Evolutionary conservation across 2,797 vertebrate species (phyloP), one percentile per base, ranked within the genome.

Genomic region (Parambassis ranga): DNA sequence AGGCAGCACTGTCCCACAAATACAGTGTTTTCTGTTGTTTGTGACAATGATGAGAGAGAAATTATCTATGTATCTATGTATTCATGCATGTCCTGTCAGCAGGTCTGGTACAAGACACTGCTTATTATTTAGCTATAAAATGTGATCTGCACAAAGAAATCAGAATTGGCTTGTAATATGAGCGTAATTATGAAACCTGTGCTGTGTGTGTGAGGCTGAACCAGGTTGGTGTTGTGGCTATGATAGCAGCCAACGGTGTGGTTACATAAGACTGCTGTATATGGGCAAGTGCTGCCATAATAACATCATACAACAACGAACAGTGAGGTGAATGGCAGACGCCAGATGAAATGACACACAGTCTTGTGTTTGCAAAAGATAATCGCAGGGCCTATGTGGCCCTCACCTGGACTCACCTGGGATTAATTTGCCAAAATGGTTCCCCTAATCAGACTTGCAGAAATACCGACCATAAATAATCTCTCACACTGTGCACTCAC

Each of bases 221-320:
- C 15, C 28, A 16, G 46, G 22, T 23, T 30, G 9, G 14, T 46
- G 11, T n/a, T 22, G 19, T 18, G 28, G 39, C 49, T 26, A 19
- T 70, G 48, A 39, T 4, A 22, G 5, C 43, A 50, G 42, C 20
- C 47, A 64, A 20, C 36, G n/a, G 31, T 20, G 35, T 20, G 16
- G 24, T 79, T 79, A 65, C 2, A 2, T 50, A 70, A 60, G n/a
- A 26, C 10, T 23, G 18, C 38, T 65, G 47, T 26, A 46, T 81
- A 53, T 46, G 75, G 81, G 70, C 3, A 3, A 64, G 64, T 77
- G 75, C 64, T 72, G 46, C 62, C 63, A 77, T 47, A 70, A 79
- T 68, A 87, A 58, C 23, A 49, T 55, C 48, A 77, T 10, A 48
- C 59, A 58, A 68, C 62, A 56, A 41, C 49, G 66, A 68, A 61